Evolutionary conservation across 2,888 invertebrate species (phyloP).

Genomic region (Hyalella azteca): DNA sequence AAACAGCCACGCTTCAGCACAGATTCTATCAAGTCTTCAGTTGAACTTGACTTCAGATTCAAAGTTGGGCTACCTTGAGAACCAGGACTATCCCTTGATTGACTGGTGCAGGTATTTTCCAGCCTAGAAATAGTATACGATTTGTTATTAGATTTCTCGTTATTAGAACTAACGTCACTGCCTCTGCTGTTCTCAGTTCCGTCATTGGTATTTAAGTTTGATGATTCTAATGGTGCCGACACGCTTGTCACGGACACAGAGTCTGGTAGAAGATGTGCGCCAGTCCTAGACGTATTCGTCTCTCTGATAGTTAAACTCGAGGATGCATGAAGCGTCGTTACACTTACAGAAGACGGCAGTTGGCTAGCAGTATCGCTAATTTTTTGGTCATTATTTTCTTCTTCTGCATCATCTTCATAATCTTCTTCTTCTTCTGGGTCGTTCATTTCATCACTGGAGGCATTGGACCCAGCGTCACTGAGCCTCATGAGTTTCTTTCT

Average conservation of each 20-base stretch:
- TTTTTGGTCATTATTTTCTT: neutral
- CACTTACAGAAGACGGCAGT: constrained; percentile 7
- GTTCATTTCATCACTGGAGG: constrained; percentile 17
- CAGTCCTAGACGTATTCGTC: neutral
- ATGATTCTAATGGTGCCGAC: neutral
- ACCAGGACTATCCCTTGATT: neutral
- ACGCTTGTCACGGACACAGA: neutral
- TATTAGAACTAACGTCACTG: constrained; percentile 2
- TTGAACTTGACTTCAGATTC: neutral
- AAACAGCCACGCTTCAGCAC: constrained; percentile 13
- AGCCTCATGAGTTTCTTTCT: constrained; percentile 9
- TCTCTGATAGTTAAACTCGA: constrained; percentile 17
- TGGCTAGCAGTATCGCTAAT: neutral
- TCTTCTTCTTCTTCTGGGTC: constrained; percentile 48
- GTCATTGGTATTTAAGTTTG: neutral
- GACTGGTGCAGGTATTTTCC: neutral
- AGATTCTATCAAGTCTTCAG: constrained; percentile 12
- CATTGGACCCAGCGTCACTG: neutral
- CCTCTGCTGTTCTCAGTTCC: neutral
- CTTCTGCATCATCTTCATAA: constrained; percentile 36
- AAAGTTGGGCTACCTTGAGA: neutral
- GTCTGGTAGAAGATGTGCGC: neutral
- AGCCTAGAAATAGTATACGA: constrained; percentile 10
- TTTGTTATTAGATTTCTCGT: neutral
- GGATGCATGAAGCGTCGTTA: neutral